Evolutionary conservation across 2,888 invertebrate species (phyloP).

Genomic region (Chorisops tibialis): DNA sequence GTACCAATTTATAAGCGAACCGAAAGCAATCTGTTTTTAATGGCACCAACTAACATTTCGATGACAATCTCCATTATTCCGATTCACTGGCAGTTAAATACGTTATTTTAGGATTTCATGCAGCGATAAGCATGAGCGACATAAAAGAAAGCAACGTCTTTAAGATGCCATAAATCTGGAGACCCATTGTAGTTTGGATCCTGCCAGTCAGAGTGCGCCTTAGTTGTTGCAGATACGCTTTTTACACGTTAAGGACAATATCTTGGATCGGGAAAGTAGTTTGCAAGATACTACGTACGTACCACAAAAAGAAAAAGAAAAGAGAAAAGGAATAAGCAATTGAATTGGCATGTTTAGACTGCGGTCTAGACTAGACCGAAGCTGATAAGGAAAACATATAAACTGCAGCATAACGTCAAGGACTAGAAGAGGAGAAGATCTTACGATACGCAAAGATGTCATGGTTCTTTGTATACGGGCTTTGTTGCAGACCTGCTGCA

Average conservation of each 20-base stretch:
- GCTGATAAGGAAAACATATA: not conserved
- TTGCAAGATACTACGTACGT: not conserved
- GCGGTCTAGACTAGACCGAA: constrained; percentile 8
- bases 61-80: not conserved
- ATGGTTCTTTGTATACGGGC: not conserved
- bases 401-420: not conserved
- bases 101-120: too few relatives aligned
- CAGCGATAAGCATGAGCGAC: too few relatives aligned
- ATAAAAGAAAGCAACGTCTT: not conserved
- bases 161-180: constrained; percentile 5
- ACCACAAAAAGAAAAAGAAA: too few relatives aligned
- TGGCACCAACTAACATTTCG: not conserved
- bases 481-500: constrained; percentile 1
- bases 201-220: not conserved
- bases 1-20: not conserved
- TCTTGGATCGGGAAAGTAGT: not conserved
- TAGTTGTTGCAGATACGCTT: constrained; percentile 1
- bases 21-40: not conserved
- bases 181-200: not conserved
- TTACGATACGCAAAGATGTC: not conserved
- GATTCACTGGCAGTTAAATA: too few relatives aligned
- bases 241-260: constrained; percentile 16
- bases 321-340: not conserved
- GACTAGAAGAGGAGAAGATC: not conserved
- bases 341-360: not conserved